Conservation (phyloP, 2,888 invertebrate species). For the Calephelis perditalis region DNA sequence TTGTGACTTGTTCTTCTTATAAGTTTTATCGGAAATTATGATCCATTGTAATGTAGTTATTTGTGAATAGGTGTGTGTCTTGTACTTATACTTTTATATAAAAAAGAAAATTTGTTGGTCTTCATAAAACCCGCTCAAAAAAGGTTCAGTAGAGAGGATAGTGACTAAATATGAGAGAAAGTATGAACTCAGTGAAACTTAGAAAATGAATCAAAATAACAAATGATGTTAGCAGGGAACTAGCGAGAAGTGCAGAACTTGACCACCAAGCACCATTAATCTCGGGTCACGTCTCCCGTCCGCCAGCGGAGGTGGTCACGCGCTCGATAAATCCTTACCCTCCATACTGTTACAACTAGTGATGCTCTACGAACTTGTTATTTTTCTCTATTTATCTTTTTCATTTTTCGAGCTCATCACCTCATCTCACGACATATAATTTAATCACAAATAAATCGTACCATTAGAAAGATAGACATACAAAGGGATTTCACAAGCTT, state of each 20-base stretch:
- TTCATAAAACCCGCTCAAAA: no score
- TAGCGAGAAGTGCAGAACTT: conserved; percentile 6
- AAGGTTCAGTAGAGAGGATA: neutral
- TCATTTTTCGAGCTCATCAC: neutral
- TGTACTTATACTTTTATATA: no score
- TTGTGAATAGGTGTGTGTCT: no score
- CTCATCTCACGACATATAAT: no score
- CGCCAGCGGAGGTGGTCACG: conserved; percentile 19
- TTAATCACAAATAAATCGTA: no score
- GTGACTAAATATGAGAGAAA: neutral
- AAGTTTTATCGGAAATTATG: no score
- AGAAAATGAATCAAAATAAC: conserved; percentile 12
- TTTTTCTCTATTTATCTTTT: neutral
- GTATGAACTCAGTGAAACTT: neutral
- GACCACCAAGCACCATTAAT: conserved; percentile 17
- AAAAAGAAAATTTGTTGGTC: no score
- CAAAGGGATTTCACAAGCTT: no score
- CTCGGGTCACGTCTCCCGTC: conserved; percentile 19
- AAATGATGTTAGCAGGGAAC: conserved; percentile 11
- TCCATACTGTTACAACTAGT: neutral
- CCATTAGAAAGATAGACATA: no score
- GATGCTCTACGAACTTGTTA: neutral
- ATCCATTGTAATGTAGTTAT: no score
- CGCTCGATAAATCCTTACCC: conserved; percentile 14
- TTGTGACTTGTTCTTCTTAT: no score